phyloP scores from a whole-genome alignment of 1,140 invertebrate genomes.

The Scaptomyza montana region DNA sequence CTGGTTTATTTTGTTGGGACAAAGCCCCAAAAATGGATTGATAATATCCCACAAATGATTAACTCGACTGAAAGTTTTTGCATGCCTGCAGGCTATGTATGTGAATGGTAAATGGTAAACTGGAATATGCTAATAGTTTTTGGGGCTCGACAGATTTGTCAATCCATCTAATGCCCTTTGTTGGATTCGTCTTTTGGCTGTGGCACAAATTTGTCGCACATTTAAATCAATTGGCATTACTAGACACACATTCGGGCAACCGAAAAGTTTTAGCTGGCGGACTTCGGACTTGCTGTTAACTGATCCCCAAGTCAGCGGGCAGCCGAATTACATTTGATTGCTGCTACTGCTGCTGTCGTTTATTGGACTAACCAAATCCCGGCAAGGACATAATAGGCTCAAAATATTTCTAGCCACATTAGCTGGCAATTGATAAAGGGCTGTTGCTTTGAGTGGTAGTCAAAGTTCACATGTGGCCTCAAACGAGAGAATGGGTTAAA shows the following conservation, averaged over 20 bases:
- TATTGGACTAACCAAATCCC: slow-evolving; percentile 56
- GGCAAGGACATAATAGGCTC: slow-evolving; percentile 60
- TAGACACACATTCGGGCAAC: neutral
- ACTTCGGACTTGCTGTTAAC: slow-evolving; percentile 28
- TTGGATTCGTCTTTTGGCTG: slow-evolving; percentile 3
- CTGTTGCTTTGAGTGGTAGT: slow-evolving; percentile 22
- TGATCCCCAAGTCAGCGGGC: slow-evolving; percentile 29
- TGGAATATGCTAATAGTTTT: slow-evolving; percentile 73
- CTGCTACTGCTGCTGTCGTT: slow-evolving; percentile 24
- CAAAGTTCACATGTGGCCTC: too few relatives aligned
- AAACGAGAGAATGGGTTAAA: neutral
- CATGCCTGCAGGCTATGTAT: slow-evolving; percentile 39
- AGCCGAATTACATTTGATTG: slow-evolving; percentile 68
- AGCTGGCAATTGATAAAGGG: slow-evolving; percentile 60
- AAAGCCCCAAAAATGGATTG: slow-evolving; percentile 79
- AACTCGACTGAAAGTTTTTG: slow-evolving; percentile 77
- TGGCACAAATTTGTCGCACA: slow-evolving; percentile 50
- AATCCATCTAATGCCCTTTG: slow-evolving; percentile 51
- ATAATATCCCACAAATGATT: slow-evolving; percentile 82
- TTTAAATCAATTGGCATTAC: slow-evolving; percentile 72
- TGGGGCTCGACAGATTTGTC: slow-evolving; percentile 67
- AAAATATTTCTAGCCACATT: slow-evolving; percentile 39
- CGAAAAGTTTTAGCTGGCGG: slow-evolving; percentile 2
- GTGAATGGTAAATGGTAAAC: slow-evolving; percentile 8
- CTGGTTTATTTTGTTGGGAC: slow-evolving; percentile 26